Evolutionary conservation across 2,113 vertebrate species (phyloP), one percentile per base, ranked within the genome.

Genomic region (Microtus richardsoni): DNA sequence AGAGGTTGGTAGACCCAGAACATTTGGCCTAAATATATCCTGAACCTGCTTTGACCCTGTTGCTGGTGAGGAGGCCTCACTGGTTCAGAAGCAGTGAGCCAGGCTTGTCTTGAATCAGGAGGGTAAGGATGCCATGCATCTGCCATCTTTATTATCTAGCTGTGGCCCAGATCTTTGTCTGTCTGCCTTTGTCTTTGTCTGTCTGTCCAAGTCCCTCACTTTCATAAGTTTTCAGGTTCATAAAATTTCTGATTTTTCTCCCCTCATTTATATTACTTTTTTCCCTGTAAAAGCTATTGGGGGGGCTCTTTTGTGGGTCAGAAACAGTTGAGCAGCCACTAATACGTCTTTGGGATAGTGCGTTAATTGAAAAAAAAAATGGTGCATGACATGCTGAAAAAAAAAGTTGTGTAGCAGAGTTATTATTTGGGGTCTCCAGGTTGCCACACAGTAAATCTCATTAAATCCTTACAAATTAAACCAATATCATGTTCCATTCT

Each of bases 401-500:
- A 28, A 47, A 16, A 79, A 24, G 71, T 47, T 73, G 28, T 4
- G 3, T 8, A 33, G 44, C 1, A 24, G 36, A 41, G 19, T 28
- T 74, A 84, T 82, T 33, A 1, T 39, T 68, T 77, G 39, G 68
- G 41, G 58, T 30, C 13, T 70, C 44, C 1, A 36, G 58, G 70
- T 62, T 60, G 33, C 41, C 22, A 9, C 3, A 1, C 1, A 12
- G 47, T 74, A 58, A 30, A 16, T 92, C 79, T 84, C 39, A 30
- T 89, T n/a, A 44, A 89, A 41, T 54, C 52, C 41, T 54, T 3
- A 30, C 58, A 90, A 82, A 71, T 91, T 52, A 91, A 11, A 54
- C 47, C 39, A 36, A 14, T 44, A 26, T 14, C 19, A 36, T 78
- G 83, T 94, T 60, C 33, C 97, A 73, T 82, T 94, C 60, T 93